phyloP scores from a whole-genome alignment of 1,140 invertebrate genomes.

The Samia ricini region DNA sequence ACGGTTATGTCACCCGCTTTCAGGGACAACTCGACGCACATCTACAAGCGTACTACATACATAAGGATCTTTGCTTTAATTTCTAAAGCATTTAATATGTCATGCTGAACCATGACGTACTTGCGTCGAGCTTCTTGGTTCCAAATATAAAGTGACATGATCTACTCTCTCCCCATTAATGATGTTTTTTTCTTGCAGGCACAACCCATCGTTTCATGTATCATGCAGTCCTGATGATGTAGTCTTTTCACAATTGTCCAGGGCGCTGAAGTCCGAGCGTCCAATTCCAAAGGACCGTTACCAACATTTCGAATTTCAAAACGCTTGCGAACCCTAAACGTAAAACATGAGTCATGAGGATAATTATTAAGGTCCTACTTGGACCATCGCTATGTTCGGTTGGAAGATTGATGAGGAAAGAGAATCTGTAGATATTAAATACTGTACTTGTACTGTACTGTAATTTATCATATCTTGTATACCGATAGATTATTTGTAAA shows the following conservation, averaged over 20 bases:
- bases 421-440: too few relatives aligned
- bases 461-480: too few relatives aligned
- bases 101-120: conserved; percentile 9
- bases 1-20: conserved; percentile 24
- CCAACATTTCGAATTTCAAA: conserved; percentile 38
- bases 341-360: not conserved
- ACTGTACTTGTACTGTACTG: too few relatives aligned
- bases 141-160: not conserved
- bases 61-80: too few relatives aligned
- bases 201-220: too few relatives aligned
- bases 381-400: too few relatives aligned
- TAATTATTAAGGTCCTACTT: too few relatives aligned
- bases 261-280: conserved; percentile 17
- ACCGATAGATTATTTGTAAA: too few relatives aligned
- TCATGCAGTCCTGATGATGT: not conserved
- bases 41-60: conserved; percentile 16
- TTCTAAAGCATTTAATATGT: not conserved
- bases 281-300: conserved; percentile 21
- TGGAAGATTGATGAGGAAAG: too few relatives aligned
- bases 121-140: conserved; percentile 26
- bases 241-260: conserved; percentile 23
- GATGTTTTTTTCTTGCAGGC: not conserved
- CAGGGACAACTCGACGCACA: conserved; percentile 30
- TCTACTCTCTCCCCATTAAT: not conserved
- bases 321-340: conserved; percentile 36